These are phyloP conservation scores for Drosophila funebris DNA, from an alignment of 1,140 invertebrate genomes.

Conservation along the genomic window DNA sequence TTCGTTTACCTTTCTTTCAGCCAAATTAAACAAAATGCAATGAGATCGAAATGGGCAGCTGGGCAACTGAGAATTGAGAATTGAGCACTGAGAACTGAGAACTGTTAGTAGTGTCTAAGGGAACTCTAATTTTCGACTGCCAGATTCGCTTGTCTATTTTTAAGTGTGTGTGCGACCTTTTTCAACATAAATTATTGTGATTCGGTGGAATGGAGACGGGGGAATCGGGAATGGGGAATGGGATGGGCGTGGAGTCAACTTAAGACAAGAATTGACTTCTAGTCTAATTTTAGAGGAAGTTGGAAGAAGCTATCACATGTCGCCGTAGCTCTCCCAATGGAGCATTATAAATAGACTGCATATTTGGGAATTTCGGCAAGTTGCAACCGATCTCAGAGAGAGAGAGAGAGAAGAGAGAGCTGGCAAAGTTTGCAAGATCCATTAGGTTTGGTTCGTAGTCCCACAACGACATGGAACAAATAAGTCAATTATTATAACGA, in stretches of 20 bases:
- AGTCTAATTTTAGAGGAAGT: constrained; percentile 55
- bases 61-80: constrained; percentile 5
- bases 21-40: constrained; percentile 72
- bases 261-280: constrained; percentile 33
- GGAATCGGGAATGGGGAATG: no score
- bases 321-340: constrained; percentile 26
- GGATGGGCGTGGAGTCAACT: constrained; percentile 1
- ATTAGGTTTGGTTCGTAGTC: constrained; percentile 19
- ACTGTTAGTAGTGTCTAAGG: no score
- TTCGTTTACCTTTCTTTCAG: constrained; percentile 73
- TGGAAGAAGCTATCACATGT: constrained; percentile 40
- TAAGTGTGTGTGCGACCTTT: constrained; percentile 62
- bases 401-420: no score
- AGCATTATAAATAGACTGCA: constrained; percentile 23
- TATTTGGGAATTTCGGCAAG: neutral
- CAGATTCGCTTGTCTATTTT: constrained; percentile 70
- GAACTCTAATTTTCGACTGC: constrained; percentile 36
- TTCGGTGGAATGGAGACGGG: constrained; percentile 3
- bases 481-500: constrained; percentile 5
- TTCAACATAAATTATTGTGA: constrained; percentile 69
- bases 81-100: neutral
- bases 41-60: constrained; percentile 9
- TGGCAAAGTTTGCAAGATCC: constrained; percentile 4
- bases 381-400: neutral
- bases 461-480: constrained; percentile 7